Base-by-base conservation (phyloP, 1,140 invertebrate species). In the Drosophila ambigua region DNA sequence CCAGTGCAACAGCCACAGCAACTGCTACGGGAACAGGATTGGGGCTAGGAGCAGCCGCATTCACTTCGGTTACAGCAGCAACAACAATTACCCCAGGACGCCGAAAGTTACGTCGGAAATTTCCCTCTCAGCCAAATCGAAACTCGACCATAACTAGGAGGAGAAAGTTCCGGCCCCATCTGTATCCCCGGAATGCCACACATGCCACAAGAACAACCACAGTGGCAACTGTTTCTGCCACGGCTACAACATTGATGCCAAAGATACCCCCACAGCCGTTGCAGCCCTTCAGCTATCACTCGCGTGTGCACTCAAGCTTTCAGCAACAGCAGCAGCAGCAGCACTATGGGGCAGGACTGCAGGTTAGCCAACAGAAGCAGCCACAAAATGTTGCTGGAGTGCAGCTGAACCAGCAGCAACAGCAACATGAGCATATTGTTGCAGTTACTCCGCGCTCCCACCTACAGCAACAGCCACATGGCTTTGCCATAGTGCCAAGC, bases 141-240 rank as follows among this genome's bases (percentile, higher is more conserved):
- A 87, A 77, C 63, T 64, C 51, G n/a, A 66, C 58, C 39, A 20
- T 44, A 41, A 51, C 59, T 9, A 90, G 76, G 35, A 79, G 89
- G 44, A 63, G 89, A 45, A 85, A 87, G 35, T 45, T 83, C 6
- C 67, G 67, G 4, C 16, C 75, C 50, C 80, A 79, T 54, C 77
- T 82, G 28, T 87, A 79, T 57, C 52, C 80, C 13, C 66, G 69
- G 24, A 89, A 90, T 68, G 62, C 66, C 15, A 90, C 87, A 28
- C 87, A 90, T 72, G 82, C 87, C 61, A 87, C 87, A 23, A 79
- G 81, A 46, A 90, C 83, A 63, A 79, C 84, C 41, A 77, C 58
- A 20, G 55, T 72, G 54, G 61, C 88, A 64, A 82, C 78, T 60
- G 61, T 77, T 51, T 61, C 66, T 28, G 65, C 72, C 44, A 76